These are phyloP conservation scores for Hypolimnas misippus DNA, from an alignment of 2,888 invertebrate species.

Conservation along the genomic window DNA sequence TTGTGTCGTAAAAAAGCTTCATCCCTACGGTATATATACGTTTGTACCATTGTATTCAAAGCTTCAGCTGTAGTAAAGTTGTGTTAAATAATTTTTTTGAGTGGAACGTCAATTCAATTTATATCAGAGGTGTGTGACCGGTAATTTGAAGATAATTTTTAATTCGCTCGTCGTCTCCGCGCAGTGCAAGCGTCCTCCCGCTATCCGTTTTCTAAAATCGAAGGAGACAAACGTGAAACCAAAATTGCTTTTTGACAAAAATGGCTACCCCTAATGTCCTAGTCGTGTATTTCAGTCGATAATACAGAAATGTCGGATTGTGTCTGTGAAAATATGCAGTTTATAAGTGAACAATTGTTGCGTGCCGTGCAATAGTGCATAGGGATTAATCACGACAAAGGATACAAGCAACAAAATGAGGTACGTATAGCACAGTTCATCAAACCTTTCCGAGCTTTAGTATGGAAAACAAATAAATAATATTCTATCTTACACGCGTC, in stretches of 20 bases:
- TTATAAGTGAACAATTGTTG: conserved; percentile 80
- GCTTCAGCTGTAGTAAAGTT: conserved; percentile 42
- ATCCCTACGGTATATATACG: conserved; percentile 35
- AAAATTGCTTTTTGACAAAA: conserved; percentile 75
- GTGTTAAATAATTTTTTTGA: conserved; percentile 35
- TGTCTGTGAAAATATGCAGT: conserved; percentile 77
- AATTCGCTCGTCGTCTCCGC: conserved; percentile 53
- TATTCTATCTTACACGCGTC: conserved; percentile 59
- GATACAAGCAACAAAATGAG: conserved; percentile 79
- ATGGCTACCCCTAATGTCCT: conserved; percentile 74
- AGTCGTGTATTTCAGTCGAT: conserved; percentile 66
- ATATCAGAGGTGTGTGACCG: conserved; percentile 42
- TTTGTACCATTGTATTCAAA: conserved; percentile 40
- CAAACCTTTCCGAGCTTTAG: conserved; percentile 64
- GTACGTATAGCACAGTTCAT: conserved; percentile 75
- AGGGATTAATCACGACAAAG: conserved; percentile 79
- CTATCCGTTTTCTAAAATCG: conserved; percentile 69
- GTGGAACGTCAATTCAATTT: conserved; percentile 37
- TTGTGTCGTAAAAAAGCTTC: conserved; percentile 43
- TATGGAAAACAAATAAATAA: conserved; percentile 79
- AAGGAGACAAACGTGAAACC: conserved; percentile 68
- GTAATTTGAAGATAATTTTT: conserved; percentile 46
- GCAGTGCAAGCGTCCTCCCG: conserved; percentile 72
- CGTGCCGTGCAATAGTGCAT: conserved; percentile 80
- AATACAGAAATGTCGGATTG: conserved; percentile 69